Evolutionary conservation across 2,113 vertebrate species (phyloP).

Genomic region (Heterotis niloticus): DNA sequence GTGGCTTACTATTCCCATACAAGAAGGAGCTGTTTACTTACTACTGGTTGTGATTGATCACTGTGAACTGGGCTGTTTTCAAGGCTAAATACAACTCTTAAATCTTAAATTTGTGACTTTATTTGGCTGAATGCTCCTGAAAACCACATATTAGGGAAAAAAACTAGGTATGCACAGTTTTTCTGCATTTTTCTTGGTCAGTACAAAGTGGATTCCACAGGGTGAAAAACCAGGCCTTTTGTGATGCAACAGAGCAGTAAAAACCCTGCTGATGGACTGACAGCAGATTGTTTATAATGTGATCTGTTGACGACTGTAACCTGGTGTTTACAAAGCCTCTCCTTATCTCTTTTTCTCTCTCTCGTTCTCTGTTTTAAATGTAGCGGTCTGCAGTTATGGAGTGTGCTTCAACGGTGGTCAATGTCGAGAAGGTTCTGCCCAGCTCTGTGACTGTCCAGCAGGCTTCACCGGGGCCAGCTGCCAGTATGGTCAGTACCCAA

Average conservation of each 20-base stretch:
- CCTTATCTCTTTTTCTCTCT: conserved; percentile 28
- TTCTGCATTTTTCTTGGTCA: not conserved
- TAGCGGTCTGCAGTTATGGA: conserved; percentile 61
- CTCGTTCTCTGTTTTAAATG: not conserved
- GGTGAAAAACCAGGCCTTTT: not conserved
- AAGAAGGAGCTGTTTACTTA: no score
- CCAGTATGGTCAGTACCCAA: conserved; percentile 69
- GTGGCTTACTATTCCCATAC: no score
- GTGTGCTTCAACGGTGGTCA: conserved; percentile 74
- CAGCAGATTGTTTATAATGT: not conserved
- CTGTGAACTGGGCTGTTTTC: not conserved
- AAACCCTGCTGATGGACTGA: not conserved
- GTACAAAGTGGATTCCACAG: not conserved
- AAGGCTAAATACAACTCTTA: not conserved
- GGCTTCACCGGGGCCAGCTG: conserved; percentile 79
- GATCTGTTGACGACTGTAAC: not conserved
- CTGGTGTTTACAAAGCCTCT: not conserved
- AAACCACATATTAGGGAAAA: conserved; percentile 16
- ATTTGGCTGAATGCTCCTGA: conserved; percentile 24
- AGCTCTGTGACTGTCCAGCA: conserved; percentile 67
- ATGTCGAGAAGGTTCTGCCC: conserved; percentile 60
- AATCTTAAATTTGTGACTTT: conserved; percentile 7
- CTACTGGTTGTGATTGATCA: no score
- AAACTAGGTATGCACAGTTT: conserved; percentile 9
- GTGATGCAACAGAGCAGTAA: not conserved